Base-by-base conservation (phyloP, 2,113 vertebrate species). In the Climacteris rufus region DNA sequence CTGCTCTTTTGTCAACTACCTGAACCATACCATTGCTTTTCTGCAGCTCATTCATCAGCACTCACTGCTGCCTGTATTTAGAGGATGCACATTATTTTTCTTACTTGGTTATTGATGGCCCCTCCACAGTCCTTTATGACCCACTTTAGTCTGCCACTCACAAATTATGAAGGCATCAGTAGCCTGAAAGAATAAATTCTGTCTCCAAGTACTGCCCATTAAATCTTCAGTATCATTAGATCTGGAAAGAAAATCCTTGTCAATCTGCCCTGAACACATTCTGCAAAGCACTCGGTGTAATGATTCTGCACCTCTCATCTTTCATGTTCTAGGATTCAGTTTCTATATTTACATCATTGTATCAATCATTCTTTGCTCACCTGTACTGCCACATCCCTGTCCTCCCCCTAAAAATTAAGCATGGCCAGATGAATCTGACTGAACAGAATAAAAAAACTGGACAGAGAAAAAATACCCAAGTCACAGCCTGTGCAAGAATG, bases 101-200 rank as follows among this genome's bases (percentile, higher is more conserved):
- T 93, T 83, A 70, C 37, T 56, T 57, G 28, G 49, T 84, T 95
- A 94, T 94, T 94, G 89, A 96, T 85, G 74, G 61, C 69, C 61
- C 42, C 76, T 94, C 80, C 64, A 91, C 39, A 79, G 52, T 59
- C 52, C 72, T 90, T 92, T 91, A 95, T 52, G 30, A 31, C 52
- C 44, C 40, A 89, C 74, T 95, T 94, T 64, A 91, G n/a, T 69
- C 83, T 92, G 77, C 61, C 86, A 93, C 65, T 93, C 87, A 89
- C 86, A 94, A 87, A 89, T 92, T 94, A 93, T 33, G 61, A 93
- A 80, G 69, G 69, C 61, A 89, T 91, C 83, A 76, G 86, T 13
- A 88, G 47, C 35, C 59, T 7, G 4, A 33, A 94, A 93, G 52
- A 92, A 94, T 56, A 94, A 93, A 93, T 86, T 76, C 60, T 93